Evolutionary conservation across 2,888 invertebrate genomes (phyloP), one percentile per base, ranked within the genome.

Genomic region (Odontomyia ornata): DNA sequence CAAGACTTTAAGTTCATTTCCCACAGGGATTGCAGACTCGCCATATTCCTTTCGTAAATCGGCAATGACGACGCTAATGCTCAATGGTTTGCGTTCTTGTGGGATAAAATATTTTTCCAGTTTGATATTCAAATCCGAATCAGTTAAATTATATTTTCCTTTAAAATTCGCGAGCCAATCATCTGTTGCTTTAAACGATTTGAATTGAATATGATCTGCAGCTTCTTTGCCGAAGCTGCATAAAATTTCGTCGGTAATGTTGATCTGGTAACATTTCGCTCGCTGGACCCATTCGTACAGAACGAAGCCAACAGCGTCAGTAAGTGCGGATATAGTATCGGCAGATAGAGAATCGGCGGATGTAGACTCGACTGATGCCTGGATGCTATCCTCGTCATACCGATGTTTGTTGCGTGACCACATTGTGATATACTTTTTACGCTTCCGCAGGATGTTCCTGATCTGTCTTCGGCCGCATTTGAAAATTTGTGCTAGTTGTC

Each of bases 201-300:
- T n/a, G 0, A 18, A 27, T 5, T 27, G 30, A 2, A 60, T 7
- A 9, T 67, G 43, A 21, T 73, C 23, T 5, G 73, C 73, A 13
- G 60, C 60, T 43, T 73, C 60, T 23, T 73, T 30, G 18, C 18
- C 73, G 30, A 36, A 21, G n/a, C 27, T 60, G 15, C 73, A 43
- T 30, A 73, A 43, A 9, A 73, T 60, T 9, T 73, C 60, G 43
- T 73, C 73, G 1, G 57, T 73, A 30, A 73, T 60, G 4, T 57
- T 36, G n/a, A 73, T 60, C 9, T 43, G 21, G 27, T 73, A 60
- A 21, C 23, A 9, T 21, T 57, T 56, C 5, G 73, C 57, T 1
- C 73, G 60, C 28, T 60, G 7, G 15, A 73, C 46, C 73, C 73
- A 73, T 36, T 73, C 73, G 60, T 36, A 21, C 25, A 73, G 60